Evolutionary conservation across 2,113 vertebrate species (phyloP).

Genomic region (Lipotes vexillifer): DNA sequence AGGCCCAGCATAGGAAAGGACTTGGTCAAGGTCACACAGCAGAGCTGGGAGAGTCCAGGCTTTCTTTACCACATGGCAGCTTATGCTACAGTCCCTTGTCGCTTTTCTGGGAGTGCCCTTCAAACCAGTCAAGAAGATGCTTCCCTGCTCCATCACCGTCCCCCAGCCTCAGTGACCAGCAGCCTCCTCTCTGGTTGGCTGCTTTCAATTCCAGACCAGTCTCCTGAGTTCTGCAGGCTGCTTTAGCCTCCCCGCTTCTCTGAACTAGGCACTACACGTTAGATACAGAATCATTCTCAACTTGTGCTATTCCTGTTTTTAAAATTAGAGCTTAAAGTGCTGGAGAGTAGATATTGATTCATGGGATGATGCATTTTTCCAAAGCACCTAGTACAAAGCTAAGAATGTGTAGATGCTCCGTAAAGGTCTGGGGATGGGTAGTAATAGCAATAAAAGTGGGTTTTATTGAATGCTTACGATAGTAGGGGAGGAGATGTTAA

Average conservation of each 20-base stretch:
- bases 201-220: not conserved
- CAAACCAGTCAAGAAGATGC: not conserved
- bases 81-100: accelerated
- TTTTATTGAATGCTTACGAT: not conserved
- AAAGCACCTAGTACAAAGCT: not conserved
- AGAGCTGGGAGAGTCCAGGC: not conserved
- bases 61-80: not conserved
- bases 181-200: not conserved
- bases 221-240: not conserved
- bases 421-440: not conserved
- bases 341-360: not conserved
- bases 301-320: not conserved
- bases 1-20: not conserved
- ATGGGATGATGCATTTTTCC: not conserved
- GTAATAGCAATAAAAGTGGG: not conserved
- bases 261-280: not conserved
- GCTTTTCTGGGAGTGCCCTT: not conserved
- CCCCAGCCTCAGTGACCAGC: no score
- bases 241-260: not conserved
- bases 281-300: not conserved
- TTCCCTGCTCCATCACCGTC: accelerated
- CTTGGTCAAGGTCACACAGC: not conserved
- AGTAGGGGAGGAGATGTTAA: not conserved
- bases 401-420: not conserved
- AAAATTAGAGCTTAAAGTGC: not conserved